A percentile compares a stretch with the other conserved stretches of the same genome.
Evolutionary conservation across 1,140 invertebrate genomes (phyloP).

Genomic region (Danaus plexippus): DNA sequence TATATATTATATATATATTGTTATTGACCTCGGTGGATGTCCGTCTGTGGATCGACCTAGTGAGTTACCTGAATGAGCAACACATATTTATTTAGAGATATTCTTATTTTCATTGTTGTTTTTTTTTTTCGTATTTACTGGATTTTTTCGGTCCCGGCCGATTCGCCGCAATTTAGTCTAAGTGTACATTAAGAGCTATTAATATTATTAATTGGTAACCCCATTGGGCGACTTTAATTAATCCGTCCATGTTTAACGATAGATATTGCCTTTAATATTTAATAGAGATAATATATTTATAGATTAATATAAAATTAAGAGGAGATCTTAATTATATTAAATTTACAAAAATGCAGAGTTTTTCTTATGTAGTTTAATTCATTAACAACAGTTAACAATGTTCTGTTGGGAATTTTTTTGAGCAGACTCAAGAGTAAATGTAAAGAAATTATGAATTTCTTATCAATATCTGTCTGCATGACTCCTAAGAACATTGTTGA

Average conservation of each 20-base stretch:
- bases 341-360: constrained; percentile 55
- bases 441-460: too few species aligned
- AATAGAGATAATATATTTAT: constrained; percentile 72
- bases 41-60: constrained; percentile 50
- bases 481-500: neutral
- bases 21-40: constrained; percentile 52
- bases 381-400: constrained; percentile 11
- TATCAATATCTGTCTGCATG: too few species aligned
- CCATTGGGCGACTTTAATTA: constrained; percentile 68
- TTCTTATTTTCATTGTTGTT: constrained; percentile 65
- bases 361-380: constrained; percentile 56
- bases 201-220: constrained; percentile 69
- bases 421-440: too few species aligned
- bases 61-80: constrained; percentile 67
- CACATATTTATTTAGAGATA: constrained; percentile 66
- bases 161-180: constrained; percentile 46
- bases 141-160: constrained; percentile 46
- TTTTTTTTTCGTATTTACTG: constrained; percentile 42
- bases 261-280: constrained; percentile 72
- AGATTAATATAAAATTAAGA: constrained; percentile 57
- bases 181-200: constrained; percentile 59
- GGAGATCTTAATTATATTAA: constrained; percentile 57
- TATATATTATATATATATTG: constrained; percentile 58
- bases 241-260: constrained; percentile 71
- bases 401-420: too few species aligned